phyloP scores from a whole-genome alignment of 2,113 vertebrate genomes.

The Scalopus aquaticus region DNA sequence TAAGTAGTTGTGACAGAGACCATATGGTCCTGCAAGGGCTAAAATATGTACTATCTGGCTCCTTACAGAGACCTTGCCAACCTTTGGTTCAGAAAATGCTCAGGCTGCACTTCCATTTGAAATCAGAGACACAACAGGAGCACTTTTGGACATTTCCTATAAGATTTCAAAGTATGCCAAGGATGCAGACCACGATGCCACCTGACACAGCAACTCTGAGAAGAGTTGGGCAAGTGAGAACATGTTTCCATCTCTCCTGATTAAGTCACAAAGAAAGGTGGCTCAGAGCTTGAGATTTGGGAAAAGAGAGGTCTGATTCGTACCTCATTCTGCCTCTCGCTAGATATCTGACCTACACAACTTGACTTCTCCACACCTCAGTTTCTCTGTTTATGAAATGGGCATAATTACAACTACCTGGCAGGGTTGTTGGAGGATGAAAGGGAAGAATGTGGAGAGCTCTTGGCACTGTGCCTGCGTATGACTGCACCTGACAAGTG shows the following conservation, averaged over 20 bases:
- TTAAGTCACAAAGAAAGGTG: neutral
- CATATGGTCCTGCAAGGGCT: neutral
- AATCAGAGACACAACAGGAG: neutral
- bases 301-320: neutral
- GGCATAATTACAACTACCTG: neutral
- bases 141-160: neutral
- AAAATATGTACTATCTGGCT: neutral
- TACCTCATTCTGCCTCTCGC: neutral
- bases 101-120: neutral
- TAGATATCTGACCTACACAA: neutral
- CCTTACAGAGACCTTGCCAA: neutral
- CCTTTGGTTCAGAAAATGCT: neutral
- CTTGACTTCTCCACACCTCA: neutral
- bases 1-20: neutral
- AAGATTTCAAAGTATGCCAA: neutral
- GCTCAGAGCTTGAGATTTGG: neutral
- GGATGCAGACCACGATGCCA: neutral
- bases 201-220: neutral
- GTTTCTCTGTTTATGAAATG: conserved; percentile 8
- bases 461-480: neutral
- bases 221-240: neutral
- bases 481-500: neutral
- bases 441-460: neutral
- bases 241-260: neutral
- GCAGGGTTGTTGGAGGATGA: neutral